Base-by-base conservation (phyloP, 2,888 invertebrate species). In the Eupithecia subumbrata region DNA sequence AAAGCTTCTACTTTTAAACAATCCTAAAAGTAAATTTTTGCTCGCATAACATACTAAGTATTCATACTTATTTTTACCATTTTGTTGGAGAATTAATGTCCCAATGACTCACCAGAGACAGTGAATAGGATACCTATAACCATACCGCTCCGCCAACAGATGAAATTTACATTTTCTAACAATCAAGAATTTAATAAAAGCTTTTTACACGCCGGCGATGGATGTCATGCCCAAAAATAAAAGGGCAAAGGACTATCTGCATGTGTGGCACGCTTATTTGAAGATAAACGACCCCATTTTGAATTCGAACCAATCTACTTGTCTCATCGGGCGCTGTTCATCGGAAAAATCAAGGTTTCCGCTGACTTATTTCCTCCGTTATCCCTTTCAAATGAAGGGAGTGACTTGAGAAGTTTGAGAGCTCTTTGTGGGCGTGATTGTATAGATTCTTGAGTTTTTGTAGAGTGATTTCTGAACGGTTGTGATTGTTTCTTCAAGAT, bases 211-310 rank as follows among this genome's bases (percentile, higher is more conserved):
- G 69, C 69, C 71, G 60, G 69, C 76, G 64, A 76, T 76, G 73
- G 66, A 76, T 74, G 74, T 68, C 52, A 72, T 18, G 34, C 67
- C 56, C 45, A 45, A 76, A 76, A 74, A 74, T 76, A 76, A 76
- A 76, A 76, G 74, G 72, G 77, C 77, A 72, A 30, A 72, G 74
- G 60, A 74, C 72, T 72, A 77, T 77, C 72, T 77, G 77, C 74
- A 77, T 74, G 74, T 74, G 80, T 83, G 85, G 80, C 84, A 84
- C 85, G 85, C 86, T 69, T 86, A 85, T 86, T 83, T 81, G 82
- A 84, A 84, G 86, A 86, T 85, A 89, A 90, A 89, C 87, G 87
- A 85, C 88, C 88, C 85, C 86, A 87, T 89, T 89, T 84, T 83
- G 73, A 72, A 78, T 79, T 75, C 79, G 74, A 80, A 78, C 79